These are phyloP conservation scores for Sminthurides aquaticus DNA, from an alignment of 2,888 invertebrate species.

Conservation along the genomic window DNA sequence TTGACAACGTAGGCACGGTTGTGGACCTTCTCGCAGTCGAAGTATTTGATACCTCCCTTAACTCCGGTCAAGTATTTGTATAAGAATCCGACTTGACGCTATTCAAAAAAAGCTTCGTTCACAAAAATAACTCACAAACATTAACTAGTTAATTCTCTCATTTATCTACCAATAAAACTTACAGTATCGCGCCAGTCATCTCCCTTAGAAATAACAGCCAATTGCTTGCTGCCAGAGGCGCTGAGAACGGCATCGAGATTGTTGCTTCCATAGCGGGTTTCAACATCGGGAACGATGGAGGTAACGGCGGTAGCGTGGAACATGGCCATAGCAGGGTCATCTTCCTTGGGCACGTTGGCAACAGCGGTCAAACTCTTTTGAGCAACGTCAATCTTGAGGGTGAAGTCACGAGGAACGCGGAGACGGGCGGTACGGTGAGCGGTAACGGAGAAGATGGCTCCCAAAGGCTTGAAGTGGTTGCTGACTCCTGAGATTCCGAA, in stretches of 20 bases:
- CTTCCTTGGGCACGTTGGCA: slow-evolving; percentile 36
- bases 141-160: no score
- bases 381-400: slow-evolving; percentile 32
- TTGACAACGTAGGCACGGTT: slow-evolving; percentile 35
- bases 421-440: slow-evolving; percentile 35
- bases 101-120: not conserved
- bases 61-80: slow-evolving; percentile 38
- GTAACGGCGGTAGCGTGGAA: slow-evolving; percentile 39
- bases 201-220: slow-evolving; percentile 39
- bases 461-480: slow-evolving; percentile 41
- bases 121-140: not conserved
- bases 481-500: slow-evolving; percentile 31
- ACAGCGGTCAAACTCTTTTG: slow-evolving; percentile 30
- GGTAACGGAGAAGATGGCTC: slow-evolving; percentile 33
- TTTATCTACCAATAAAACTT: no score
- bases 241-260: slow-evolving; percentile 32
- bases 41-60: slow-evolving; percentile 40
- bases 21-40: slow-evolving; percentile 41
- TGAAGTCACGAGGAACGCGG: slow-evolving; percentile 38
- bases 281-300: slow-evolving; percentile 28
- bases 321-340: slow-evolving; percentile 35
- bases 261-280: slow-evolving; percentile 30
- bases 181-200: slow-evolving; percentile 32
- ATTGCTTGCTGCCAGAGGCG: slow-evolving; percentile 31
- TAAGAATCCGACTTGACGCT: slow-evolving; percentile 39